phyloP scores from a whole-genome alignment of 2,113 vertebrate genomes.

The Ivindomyrus marchei region DNA sequence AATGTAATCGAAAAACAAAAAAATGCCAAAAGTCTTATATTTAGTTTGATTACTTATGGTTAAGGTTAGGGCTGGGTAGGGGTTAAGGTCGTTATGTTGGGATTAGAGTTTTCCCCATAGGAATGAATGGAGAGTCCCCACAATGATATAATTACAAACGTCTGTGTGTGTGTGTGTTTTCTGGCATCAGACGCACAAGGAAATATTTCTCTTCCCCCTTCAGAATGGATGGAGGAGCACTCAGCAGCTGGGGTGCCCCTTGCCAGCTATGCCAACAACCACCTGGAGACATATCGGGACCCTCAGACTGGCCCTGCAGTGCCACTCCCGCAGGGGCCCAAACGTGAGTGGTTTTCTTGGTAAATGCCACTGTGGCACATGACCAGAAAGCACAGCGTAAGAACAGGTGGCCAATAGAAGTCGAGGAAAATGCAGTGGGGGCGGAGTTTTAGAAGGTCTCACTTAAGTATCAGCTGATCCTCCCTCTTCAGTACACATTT shows the following conservation, averaged over 20 bases:
- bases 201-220: constrained; percentile 30
- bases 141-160: too few species aligned
- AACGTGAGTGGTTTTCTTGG: constrained; percentile 47
- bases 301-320: constrained; percentile 54
- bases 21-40: too few species aligned
- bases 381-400: not conserved
- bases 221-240: constrained; percentile 95
- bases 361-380: not conserved
- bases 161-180: constrained; percentile 18
- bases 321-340: constrained; percentile 52
- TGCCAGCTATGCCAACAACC: constrained; percentile 75
- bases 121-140: too few species aligned
- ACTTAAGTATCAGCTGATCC: not conserved
- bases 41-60: too few species aligned
- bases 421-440: not conserved
- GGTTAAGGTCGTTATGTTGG: too few species aligned
- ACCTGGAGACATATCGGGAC: constrained; percentile 84
- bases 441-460: not conserved
- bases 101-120: too few species aligned
- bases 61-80: too few species aligned
- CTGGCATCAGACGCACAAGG: not conserved
- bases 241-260: constrained; percentile 75
- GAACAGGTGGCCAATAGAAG: not conserved
- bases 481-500: not conserved
- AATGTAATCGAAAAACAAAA: too few species aligned